These are phyloP conservation scores for Phylloscopus collybita DNA, from an alignment of 2,797 vertebrate species.

Conservation along the genomic window DNA sequence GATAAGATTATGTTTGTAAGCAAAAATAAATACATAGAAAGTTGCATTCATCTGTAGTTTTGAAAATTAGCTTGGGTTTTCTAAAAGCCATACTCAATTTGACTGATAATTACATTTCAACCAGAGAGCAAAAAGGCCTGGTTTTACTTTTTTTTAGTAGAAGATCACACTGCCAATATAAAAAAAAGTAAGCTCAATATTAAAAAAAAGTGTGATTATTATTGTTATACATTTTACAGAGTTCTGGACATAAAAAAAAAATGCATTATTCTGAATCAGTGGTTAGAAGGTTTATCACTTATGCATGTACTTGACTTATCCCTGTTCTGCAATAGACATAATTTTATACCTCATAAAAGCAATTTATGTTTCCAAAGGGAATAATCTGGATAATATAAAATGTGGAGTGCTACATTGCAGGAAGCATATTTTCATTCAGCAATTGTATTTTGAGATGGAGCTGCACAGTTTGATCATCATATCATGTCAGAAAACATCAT, in stretches of 20 bases:
- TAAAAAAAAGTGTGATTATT: constrained; percentile 44
- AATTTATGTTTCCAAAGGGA: constrained; percentile 88
- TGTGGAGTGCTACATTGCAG: constrained; percentile 78
- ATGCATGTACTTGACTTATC: constrained; percentile 84
- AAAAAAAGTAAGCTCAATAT: background rate
- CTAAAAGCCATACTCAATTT: constrained; percentile 29
- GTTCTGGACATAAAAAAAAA: constrained; percentile 71
- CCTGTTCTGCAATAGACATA: constrained; percentile 84
- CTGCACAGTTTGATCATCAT: constrained; percentile 79
- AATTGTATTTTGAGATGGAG: constrained; percentile 79
- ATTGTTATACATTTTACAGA: constrained; percentile 66
- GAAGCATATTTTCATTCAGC: constrained; percentile 83
- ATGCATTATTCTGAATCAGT: constrained; percentile 76
- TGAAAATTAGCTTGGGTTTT: constrained; percentile 44
- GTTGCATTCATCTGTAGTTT: constrained; percentile 35
- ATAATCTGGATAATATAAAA: constrained; percentile 83
- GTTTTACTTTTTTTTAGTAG: constrained; percentile 29
- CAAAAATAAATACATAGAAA: constrained; percentile 43
- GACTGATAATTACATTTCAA: constrained; percentile 49
- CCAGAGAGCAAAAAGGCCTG: constrained; percentile 28
- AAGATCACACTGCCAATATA: constrained; percentile 10
- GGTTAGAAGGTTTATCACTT: constrained; percentile 83
- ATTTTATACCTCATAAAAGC: constrained; percentile 87
- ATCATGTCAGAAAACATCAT: constrained; percentile 75
- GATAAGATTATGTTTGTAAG: constrained; percentile 50